phyloP scores from a whole-genome alignment of 2,888 invertebrate genomes.

The Platynereis dumerilii region DNA sequence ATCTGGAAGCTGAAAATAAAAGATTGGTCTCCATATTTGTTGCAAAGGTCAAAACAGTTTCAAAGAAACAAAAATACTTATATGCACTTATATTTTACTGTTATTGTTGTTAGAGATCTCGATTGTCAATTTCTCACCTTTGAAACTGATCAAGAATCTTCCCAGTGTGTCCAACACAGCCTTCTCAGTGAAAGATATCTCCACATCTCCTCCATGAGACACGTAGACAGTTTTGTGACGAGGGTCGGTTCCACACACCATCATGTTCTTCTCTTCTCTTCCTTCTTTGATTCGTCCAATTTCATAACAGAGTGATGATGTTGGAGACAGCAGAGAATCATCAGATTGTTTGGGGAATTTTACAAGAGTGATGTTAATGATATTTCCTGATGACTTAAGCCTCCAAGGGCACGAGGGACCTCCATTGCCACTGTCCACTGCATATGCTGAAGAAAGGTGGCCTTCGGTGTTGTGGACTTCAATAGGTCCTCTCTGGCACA shows the following conservation, averaged over 20 bases:
- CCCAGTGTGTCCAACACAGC: conserved; percentile 11
- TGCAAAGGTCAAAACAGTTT: too few species aligned
- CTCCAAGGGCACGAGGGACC: not conserved
- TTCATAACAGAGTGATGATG: conserved; percentile 15
- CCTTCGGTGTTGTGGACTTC: not conserved
- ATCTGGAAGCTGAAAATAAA: too few species aligned
- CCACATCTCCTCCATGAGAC: conserved; percentile 15
- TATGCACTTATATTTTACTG: too few species aligned
- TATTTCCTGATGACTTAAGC: not conserved
- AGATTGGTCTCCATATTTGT: too few species aligned
- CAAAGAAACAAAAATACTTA: too few species aligned
- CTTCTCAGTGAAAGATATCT: conserved; percentile 17
- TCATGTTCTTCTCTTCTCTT: conserved; percentile 12
- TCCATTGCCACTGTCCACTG: not conserved
- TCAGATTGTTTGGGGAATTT: not conserved
- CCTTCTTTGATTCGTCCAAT: conserved; percentile 11
- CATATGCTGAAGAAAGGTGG: not conserved
- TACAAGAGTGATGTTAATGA: not conserved
- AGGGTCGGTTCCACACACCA: conserved; percentile 9
- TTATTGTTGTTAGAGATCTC: too few species aligned
- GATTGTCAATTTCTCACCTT: conserved; percentile 23
- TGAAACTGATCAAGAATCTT: conserved; percentile 25
- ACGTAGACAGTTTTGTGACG: conserved; percentile 15
- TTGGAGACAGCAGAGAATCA: conserved; percentile 1
- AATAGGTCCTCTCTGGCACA: too few species aligned